phyloP scores from a whole-genome alignment of 2,888 invertebrate genomes.

The Lysandra coridon region DNA sequence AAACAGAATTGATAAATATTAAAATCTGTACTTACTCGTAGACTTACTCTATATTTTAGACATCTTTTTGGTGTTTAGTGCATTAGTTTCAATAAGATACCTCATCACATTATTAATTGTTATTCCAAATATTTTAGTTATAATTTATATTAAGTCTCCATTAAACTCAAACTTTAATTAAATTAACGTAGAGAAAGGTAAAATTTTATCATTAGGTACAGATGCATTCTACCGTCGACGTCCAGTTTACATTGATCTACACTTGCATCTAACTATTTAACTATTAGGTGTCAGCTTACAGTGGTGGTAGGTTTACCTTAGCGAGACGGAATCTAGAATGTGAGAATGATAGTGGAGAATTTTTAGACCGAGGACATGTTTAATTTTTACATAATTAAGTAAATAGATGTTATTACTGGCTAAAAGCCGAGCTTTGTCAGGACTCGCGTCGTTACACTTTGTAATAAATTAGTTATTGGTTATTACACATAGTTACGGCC shows the following conservation, averaged over 20 bases:
- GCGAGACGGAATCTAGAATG: constrained; percentile 8
- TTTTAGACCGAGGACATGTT: not conserved
- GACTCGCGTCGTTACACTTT: too few species aligned
- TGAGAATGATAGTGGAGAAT: not conserved
- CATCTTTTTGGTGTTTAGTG: too few species aligned
- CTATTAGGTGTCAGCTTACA: not conserved
- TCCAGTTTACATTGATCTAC: not conserved
- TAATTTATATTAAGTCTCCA: not conserved
- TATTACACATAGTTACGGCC: too few species aligned
- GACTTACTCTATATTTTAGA: too few species aligned
- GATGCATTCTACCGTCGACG: not conserved
- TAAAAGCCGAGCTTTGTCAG: too few species aligned
- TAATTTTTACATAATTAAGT: not conserved
- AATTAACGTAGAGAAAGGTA: not conserved
- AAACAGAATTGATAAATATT: too few species aligned
- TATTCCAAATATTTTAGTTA: too few species aligned
- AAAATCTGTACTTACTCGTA: too few species aligned
- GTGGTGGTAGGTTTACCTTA: not conserved
- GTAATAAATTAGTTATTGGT: too few species aligned
- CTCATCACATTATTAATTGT: too few species aligned
- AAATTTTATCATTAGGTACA: not conserved
- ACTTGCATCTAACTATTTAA: not conserved
- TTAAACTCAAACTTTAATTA: not conserved
- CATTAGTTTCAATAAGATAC: too few species aligned
- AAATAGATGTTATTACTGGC: not conserved